Evolutionary conservation across 2,888 invertebrate species (phyloP).

Genomic region (Monochamus alternatus): DNA sequence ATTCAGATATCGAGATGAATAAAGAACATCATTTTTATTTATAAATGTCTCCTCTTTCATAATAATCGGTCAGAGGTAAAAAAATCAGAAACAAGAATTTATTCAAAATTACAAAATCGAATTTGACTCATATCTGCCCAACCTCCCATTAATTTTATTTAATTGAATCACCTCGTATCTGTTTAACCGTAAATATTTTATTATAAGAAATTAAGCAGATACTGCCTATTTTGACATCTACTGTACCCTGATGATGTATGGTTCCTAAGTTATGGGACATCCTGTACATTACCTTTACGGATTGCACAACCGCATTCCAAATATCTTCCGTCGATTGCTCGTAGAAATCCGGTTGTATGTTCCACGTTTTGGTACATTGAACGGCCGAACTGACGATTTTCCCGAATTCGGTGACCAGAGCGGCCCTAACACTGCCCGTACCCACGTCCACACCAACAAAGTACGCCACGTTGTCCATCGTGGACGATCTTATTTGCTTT

Average conservation of each 20-base stretch:
- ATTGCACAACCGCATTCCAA: conserved; percentile 83
- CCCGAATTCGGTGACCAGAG: conserved; percentile 82
- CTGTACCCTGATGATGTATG: not conserved
- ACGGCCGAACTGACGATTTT: conserved; percentile 78
- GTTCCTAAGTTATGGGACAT: no score
- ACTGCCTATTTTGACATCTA: not conserved
- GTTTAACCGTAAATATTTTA: no score
- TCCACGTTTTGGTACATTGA: conserved; percentile 83
- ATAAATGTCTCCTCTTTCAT: no score
- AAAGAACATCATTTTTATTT: no score
- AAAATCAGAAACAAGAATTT: no score
- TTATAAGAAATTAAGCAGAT: no score
- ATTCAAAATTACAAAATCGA: no score
- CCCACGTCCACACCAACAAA: conserved; percentile 96
- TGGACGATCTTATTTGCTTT: not conserved
- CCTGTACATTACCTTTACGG: conserved; percentile 80
- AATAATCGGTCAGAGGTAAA: no score
- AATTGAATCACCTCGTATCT: no score
- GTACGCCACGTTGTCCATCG: conserved; percentile 64
- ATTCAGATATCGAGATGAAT: no score
- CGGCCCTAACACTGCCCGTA: conserved; percentile 91
- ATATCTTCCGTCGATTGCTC: conserved; percentile 94
- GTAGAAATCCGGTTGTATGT: conserved; percentile 80
- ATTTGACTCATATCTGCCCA: no score
- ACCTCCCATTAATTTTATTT: no score